These are phyloP conservation scores for Ptychoptera contaminata DNA, from an alignment of 2,888 invertebrate genomes.

Conservation along the genomic window DNA sequence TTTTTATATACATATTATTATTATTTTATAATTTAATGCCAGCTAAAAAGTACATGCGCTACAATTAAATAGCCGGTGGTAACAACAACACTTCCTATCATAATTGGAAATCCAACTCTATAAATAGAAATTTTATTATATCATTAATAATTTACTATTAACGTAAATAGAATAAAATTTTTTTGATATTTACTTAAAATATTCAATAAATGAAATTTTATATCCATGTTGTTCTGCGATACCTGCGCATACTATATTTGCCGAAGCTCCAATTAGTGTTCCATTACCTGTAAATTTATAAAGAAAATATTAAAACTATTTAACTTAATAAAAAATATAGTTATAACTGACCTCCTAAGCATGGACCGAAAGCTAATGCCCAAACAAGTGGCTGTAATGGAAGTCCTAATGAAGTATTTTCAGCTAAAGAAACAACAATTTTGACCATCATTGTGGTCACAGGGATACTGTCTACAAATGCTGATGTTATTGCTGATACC, in stretches of 20 bases:
- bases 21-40: constrained; percentile 31
- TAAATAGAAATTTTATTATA: constrained; percentile 13
- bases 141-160: not conserved
- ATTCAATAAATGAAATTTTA: constrained; percentile 65
- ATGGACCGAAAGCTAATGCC: constrained; percentile 76
- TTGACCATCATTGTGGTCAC: constrained; percentile 85
- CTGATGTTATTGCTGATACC: constrained; percentile 67
- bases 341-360: constrained; percentile 51
- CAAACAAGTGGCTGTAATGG: constrained; percentile 71
- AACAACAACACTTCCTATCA: constrained; percentile 52
- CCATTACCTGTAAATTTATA: constrained; percentile 52
- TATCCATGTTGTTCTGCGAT: constrained; percentile 88
- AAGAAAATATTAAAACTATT: not conserved
- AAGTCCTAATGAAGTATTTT: constrained; percentile 47
- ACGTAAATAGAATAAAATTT: not conserved
- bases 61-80: constrained; percentile 52
- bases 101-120: constrained; percentile 71
- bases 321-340: constrained; percentile 13
- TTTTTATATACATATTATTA: too few species aligned
- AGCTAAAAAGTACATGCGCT: constrained; percentile 49
- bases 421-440: constrained; percentile 53
- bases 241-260: constrained; percentile 82
- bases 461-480: constrained; percentile 83
- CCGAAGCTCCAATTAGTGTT: constrained; percentile 76
- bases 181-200: constrained; percentile 48